Conservation (phyloP, 2,797 vertebrate genomes). For the Phoxinus dragarum region DNA sequence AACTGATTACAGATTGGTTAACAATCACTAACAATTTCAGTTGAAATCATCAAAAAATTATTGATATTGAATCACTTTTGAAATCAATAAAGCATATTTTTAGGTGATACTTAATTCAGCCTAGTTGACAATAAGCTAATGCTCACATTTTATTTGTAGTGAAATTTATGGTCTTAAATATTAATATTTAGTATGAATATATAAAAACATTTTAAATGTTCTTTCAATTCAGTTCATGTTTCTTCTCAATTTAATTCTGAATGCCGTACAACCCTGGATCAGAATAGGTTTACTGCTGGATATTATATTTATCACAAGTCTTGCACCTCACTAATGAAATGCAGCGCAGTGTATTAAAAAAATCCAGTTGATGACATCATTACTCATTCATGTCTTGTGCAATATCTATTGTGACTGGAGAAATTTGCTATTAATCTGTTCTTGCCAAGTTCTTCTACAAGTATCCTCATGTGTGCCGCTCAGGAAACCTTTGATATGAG, state of each 20-base stretch:
- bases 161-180: too few species aligned
- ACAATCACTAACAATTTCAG: background rate
- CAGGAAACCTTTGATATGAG: background rate
- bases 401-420: background rate
- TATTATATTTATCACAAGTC: background rate
- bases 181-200: too few species aligned
- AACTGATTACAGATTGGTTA: background rate
- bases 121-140: background rate
- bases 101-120: background rate
- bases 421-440: background rate
- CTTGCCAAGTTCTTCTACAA: background rate
- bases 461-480: background rate
- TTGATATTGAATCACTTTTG: background rate
- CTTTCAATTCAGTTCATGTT: background rate
- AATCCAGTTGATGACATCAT: background rate
- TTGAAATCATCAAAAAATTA: background rate
- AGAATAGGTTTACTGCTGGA: background rate
- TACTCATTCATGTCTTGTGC: background rate
- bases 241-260: background rate
- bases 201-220: background rate
- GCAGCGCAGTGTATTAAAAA: background rate
- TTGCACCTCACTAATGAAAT: background rate
- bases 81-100: background rate
- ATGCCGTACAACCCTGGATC: background rate
- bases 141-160: background rate